Base-by-base conservation (phyloP, 2,113 vertebrate species). In the Otus sunia region DNA sequence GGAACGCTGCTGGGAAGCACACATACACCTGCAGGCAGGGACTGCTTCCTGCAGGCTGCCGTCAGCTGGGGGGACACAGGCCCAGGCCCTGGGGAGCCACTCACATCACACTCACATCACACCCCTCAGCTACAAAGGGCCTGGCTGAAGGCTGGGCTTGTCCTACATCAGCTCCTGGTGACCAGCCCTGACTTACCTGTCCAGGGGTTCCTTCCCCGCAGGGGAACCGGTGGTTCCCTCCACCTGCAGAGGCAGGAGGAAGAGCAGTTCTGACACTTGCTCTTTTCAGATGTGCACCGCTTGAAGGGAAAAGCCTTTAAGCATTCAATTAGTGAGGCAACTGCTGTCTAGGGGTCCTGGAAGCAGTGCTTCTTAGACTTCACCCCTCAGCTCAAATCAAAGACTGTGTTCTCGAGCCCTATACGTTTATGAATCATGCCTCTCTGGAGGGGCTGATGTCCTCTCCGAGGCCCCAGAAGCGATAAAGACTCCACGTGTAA, bases 241-340 rank as follows among this genome's bases (percentile, higher is more conserved):
- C 30, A 15, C 64, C 50, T 60, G 32, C 71, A 71, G 55, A 63
- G 11, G 58, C 52, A 83, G 76, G 22, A 69, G 27, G 29, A 75
- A 75, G 39, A 80, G 49, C 63, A 63, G 37, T 17, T 74, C 56
- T 71, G 47, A 53, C 27, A 34, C 36, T 30, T 47, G 23, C 9
- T 73, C 26, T 64, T 64, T 60, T 15, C 15, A 30, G 64, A 0
- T 3, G 12, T 20, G 59, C 64, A 64, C 36, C 17, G 43, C 43
- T 45, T 45, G 84, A 91, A 84, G 66, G 32, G 45, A 63, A 92
- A 89, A 94, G 56, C 68, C 83, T 91, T 91, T 74, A 87, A 92
- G 93, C 68, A 55, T 34, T 39, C 72, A 47, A 15, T 78, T 89
- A 84, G n/a, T 50, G 45, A 80, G 53, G 72, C 67, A 78, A 72